Evolutionary conservation across 2,888 invertebrate genomes (phyloP), one percentile per base, ranked within the genome.

Genomic region (Mythimna impura): DNA sequence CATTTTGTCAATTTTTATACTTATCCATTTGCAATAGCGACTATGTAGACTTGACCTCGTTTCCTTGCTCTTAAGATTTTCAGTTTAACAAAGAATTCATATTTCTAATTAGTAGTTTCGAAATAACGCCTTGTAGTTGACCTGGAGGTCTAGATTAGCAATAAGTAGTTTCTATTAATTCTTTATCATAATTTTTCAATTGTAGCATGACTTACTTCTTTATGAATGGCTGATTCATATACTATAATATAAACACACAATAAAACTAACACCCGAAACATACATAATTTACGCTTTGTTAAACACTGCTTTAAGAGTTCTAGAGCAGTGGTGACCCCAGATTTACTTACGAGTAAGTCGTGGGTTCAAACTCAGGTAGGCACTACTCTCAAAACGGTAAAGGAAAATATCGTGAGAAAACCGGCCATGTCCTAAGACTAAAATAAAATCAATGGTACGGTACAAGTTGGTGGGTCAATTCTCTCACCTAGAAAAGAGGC

Each of bases 1-100:
- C 72, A 86, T 74, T 86, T 80, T 60, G 71, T 34, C 66, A 76
- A 71, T 81, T 80, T 77, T 78, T 77, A 60, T 76, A 76, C 71
- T 76, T 78, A 77, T 79, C 66, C 43, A 64, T 81, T 80, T 50
- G 73, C 66, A 77, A 79, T 72, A 75, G 71, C 65, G 73, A 71
- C 65, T 61, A 80, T 63, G 12, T 60, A 66, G 78, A 69, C 73
- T 85, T 86, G 86, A 86, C 86, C 85, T 63, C 66, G 57, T 76
- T 85, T 65, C 7, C 52, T n/a, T 52, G 25, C 36, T 76, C 66
- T 64, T 71, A 66, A 40, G 43, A 68, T 85, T 80, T 78, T 72
- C 55, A 55, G 47, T 65, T 30, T 57, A 71, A 66, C 47, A 78
- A 52, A 66, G 34, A 77, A 71, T 65, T 77, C 66, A 70, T 77